Conservation (phyloP, 2,797 vertebrate species). For the Pseudomugil gertrudae region DNA sequence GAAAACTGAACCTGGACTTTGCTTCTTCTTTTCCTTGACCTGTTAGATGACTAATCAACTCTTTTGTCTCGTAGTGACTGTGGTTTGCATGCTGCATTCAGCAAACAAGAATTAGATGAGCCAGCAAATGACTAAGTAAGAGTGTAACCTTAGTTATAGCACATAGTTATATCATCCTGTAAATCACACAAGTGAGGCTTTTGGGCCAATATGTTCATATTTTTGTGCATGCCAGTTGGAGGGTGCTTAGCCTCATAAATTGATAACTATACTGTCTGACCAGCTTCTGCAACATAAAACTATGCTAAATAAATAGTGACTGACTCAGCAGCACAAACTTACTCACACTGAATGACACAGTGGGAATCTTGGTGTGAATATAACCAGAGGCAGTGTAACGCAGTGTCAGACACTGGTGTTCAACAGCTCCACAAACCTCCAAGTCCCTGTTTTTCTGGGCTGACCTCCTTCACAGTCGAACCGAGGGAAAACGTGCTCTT, state of each 20-base stretch:
- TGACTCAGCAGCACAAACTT: not conserved
- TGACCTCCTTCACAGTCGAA: slow-evolving; percentile 57
- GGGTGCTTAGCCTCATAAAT: slow-evolving; percentile 11
- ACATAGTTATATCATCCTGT: slow-evolving; percentile 35
- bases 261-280: slow-evolving; percentile 8
- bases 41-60: slow-evolving; percentile 20
- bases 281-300: slow-evolving; percentile 16
- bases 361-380: slow-evolving; percentile 44
- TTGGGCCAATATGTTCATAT: slow-evolving; percentile 8
- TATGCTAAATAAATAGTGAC: slow-evolving; percentile 8
- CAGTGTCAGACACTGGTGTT: slow-evolving; percentile 53
- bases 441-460: slow-evolving; percentile 59
- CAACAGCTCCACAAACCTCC: slow-evolving; percentile 39
- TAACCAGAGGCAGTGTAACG: slow-evolving; percentile 59
- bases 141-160: slow-evolving; percentile 27
- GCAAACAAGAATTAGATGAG: slow-evolving; percentile 39
- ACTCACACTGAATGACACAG: slow-evolving; percentile 18
- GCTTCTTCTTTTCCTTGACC: slow-evolving; percentile 10
- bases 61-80: slow-evolving; percentile 26
- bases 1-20: slow-evolving; percentile 23
- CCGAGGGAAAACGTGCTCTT: slow-evolving; percentile 50
- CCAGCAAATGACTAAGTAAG: slow-evolving; percentile 40
- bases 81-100: slow-evolving; percentile 33
- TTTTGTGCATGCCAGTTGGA: slow-evolving; percentile 10
- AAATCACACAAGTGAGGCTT: slow-evolving; percentile 33